Evolutionary conservation across 2,113 vertebrate genomes (phyloP).

Genomic region (Bubo scandiacus): DNA sequence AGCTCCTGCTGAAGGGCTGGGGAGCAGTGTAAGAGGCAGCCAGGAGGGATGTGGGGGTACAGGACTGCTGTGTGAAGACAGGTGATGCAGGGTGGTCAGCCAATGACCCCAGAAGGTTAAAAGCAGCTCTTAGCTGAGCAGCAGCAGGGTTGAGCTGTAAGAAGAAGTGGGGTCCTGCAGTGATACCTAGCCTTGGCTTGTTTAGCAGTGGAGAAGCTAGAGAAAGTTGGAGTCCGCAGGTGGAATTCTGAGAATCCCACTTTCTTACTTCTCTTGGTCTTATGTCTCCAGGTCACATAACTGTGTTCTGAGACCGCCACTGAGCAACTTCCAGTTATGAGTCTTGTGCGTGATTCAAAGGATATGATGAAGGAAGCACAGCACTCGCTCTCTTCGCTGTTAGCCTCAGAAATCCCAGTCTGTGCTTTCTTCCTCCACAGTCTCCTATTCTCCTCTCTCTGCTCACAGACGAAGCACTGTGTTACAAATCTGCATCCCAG

Average conservation of each 20-base stretch:
- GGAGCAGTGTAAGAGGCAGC: not conserved
- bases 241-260: not conserved
- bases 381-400: not conserved
- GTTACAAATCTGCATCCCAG: constrained; percentile 32
- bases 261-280: not conserved
- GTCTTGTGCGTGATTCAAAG: not conserved
- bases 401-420: not conserved
- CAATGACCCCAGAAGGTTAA: not conserved
- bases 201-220: not conserved
- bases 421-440: not conserved
- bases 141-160: not conserved
- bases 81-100: not conserved
- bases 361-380: not conserved
- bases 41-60: not conserved
- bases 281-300: not conserved
- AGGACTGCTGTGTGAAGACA: not conserved
- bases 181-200: not conserved
- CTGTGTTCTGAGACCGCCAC: not conserved
- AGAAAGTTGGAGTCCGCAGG: not conserved
- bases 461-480: not conserved
- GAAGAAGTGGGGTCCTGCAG: not conserved
- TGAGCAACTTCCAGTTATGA: not conserved
- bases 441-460: not conserved
- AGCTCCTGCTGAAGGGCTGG: not conserved
- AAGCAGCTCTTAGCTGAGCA: not conserved